Evolutionary conservation across 2,113 vertebrate genomes (phyloP).

Genomic region (Argyrosomus japonicus): DNA sequence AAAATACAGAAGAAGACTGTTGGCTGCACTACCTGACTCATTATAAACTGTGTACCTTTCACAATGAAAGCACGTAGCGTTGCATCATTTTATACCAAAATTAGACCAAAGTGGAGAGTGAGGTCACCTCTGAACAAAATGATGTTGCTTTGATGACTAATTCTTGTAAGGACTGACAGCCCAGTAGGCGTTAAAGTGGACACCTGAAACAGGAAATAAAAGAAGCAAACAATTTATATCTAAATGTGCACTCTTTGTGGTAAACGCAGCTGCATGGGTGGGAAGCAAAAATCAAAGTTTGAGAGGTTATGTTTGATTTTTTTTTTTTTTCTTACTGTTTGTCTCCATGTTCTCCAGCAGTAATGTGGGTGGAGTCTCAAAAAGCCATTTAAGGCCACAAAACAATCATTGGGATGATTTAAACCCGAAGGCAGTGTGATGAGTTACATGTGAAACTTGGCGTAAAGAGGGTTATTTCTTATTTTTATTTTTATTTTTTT

Average conservation of each 20-base stretch:
- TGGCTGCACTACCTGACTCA: slow-evolving; percentile 87
- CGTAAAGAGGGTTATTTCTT: slow-evolving; percentile 9
- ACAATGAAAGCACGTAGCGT: slow-evolving; percentile 71
- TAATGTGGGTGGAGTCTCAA: slow-evolving; percentile 5
- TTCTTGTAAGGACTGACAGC: slow-evolving; percentile 5
- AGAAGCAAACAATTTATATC: slow-evolving; percentile 1
- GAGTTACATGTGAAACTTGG: slow-evolving; percentile 37
- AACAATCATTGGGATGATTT: not conserved
- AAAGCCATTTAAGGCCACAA: slow-evolving; percentile 2
- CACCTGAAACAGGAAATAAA: not conserved
- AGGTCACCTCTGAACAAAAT: slow-evolving; percentile 57
- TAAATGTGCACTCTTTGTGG: not conserved
- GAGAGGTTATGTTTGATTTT: slow-evolving; percentile 30
- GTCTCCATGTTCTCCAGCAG: slow-evolving; percentile 3
- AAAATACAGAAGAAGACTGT: slow-evolving; percentile 79
- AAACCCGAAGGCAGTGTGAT: slow-evolving; percentile 13
- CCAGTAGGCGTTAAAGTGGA: not conserved
- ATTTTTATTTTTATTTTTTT: slow-evolving; percentile 14
- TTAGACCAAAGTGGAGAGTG: slow-evolving; percentile 38
- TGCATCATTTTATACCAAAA: slow-evolving; percentile 72
- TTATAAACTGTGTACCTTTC: slow-evolving; percentile 84
- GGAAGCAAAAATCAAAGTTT: not conserved
- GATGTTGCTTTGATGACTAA: slow-evolving; percentile 30
- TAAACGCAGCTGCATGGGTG: not conserved
- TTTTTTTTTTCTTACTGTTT: not conserved